Base-by-base conservation (phyloP, 2,888 invertebrate species). In the Adelphocoris suturalis region DNA sequence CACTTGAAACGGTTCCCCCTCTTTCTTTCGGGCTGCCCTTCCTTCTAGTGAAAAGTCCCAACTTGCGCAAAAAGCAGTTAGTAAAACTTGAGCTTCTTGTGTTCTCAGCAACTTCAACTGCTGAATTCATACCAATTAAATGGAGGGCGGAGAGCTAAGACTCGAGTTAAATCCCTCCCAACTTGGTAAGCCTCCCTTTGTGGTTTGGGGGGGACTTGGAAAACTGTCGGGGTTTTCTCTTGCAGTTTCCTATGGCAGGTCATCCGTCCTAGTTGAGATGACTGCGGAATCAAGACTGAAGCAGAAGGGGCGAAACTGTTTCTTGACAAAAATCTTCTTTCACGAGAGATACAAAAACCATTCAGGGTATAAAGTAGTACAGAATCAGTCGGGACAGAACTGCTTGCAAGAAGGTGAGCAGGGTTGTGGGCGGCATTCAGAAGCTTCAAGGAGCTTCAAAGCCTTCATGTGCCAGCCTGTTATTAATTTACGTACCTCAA, bases 61-160 rank as follows among this genome's bases (percentile, higher is more conserved):
- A 68, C 68, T 68, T 68, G 68, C 9, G 68, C 68, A 68, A 68
- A 68, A 68, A 68, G 68, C 68, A 68, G 23, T 68, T 47, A 52
- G 82, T 47, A 52, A 82, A 82, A 82, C 82, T 82, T 82, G 19
- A 48, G 82, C 23, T 68, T 68, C 78, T 78, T 78, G 78, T 78
- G 78, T 78, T 78, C 78, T 78, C 46, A 78, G 47, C 78, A 78
- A 78, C 16, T 78, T 82, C 13, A 27, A 19, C 82, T 48, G 68
- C 27, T 52, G 82, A 48, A 82, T 82, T 82, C 82, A 82, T 82
- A 82, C 82, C 82, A 82, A 82, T 82, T 82, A 82, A 82, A 48
- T 82, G 52, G 52, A 68, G 68, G 68, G n/a, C n/a, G n/a, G 23
- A 23, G 19, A 19, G 68, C 68, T 23, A 19, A 68, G 68, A 68